A percentile compares a stretch with the other conserved stretches of the same genome.
Evolutionary conservation across 2,113 vertebrate species (phyloP).

Genomic region (Alectura lathami): DNA sequence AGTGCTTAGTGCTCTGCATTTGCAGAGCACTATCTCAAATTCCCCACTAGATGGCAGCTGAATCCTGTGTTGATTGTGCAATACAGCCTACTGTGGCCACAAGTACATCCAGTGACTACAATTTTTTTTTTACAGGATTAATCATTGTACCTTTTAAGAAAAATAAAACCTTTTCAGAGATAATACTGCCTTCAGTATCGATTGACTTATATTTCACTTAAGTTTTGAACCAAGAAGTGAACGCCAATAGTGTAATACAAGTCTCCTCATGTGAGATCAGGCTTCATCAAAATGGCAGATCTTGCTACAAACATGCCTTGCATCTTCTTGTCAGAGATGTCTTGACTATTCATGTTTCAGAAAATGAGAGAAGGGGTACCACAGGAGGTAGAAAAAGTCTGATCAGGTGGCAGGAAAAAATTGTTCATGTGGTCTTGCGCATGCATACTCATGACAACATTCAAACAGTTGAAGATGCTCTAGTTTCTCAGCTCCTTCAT

Average conservation of each 20-base stretch:
- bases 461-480: background rate
- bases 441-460: background rate
- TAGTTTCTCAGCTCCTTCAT: background rate
- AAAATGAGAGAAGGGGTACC: background rate
- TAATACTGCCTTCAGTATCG: background rate
- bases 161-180: background rate
- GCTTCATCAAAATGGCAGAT: background rate
- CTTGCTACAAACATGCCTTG: background rate
- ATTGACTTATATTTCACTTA: background rate
- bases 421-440: background rate
- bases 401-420: background rate
- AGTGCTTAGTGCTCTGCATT: background rate
- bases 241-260: background rate
- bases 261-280: background rate
- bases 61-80: background rate
- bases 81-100: accelerated
- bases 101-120: accelerated
- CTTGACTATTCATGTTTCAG: background rate
- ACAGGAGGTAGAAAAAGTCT: background rate
- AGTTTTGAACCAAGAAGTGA: background rate
- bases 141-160: background rate
- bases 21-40: background rate
- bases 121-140: background rate
- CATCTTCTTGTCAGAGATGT: background rate
- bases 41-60: conserved; percentile 60